Base-by-base conservation (phyloP, 1,140 invertebrate genomes). In the Homalodisca vitripennis region DNA sequence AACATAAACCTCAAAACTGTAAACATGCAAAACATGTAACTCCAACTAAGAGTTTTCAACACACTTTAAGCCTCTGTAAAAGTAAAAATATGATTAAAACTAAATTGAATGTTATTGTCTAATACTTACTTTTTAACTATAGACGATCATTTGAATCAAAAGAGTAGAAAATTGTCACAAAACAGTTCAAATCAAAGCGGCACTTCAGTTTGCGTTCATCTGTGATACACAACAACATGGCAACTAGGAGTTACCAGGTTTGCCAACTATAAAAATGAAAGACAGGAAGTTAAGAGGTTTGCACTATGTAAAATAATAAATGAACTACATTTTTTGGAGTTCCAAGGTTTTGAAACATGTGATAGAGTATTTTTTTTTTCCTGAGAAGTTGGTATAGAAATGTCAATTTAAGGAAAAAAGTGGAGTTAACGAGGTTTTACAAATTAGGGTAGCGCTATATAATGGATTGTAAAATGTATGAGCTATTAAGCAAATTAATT, bases 201-300 rank as follows among this genome's bases (percentile, higher is more conserved):
- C 62, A 3, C 29, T 64, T 24, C 62, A 34, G 10, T 12, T 29
- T 64, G 62, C 34, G 12, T 34, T 64, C 62, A 64, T n/a, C 29
- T 64, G n/a, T 41, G 6, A 32, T 41, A 32, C 30, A 64, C 62
- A 6, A 34, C 62, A 13, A 60, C 24, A 10, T 1, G 10, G 20
- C 32, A 41, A 20, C 30, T 64, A 31, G 62, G 62, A 64, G 62
- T 64, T 64, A 64, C 62, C 62, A 55, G 51, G 51, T 55, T 22
- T 55, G 51, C 51, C 51, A 55, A 55, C 51, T 22, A 55, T n/a
- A 55, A 55, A 55, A 55, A 55, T 26, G 51, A 55, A 26, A 6
- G 6, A 26, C 10, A 6, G 51, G 51, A n/a, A 55, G 51, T 55
- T 55, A 55, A 10, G 20, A 55, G 51, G 51, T 55, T 55, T 55